These are phyloP conservation scores for Pseudonaja textilis DNA, from an alignment of 2,113 vertebrate species.

Conservation along the genomic window DNA sequence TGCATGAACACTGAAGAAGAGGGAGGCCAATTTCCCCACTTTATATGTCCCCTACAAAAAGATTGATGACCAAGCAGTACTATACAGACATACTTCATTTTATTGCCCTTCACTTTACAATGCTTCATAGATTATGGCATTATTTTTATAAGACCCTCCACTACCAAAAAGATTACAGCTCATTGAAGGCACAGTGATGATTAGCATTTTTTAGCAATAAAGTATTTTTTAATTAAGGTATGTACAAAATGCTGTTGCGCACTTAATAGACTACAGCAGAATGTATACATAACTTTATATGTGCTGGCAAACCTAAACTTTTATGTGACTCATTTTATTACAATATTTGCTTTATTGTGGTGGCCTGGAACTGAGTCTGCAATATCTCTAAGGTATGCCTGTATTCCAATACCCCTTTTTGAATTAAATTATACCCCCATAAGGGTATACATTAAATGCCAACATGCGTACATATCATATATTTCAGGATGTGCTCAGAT, in stretches of 20 bases:
- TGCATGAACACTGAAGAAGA: not conserved
- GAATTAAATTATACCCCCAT: not conserved
- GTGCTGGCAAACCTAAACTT: not conserved
- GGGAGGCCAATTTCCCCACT: not conserved
- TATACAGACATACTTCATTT: not conserved
- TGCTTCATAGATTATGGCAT: not conserved
- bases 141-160: not conserved
- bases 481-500: not conserved
- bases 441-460: not conserved
- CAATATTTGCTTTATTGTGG: not conserved
- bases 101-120: not conserved
- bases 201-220: not conserved
- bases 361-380: not conserved
- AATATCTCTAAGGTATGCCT: not conserved
- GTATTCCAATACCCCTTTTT: not conserved
- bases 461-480: not conserved
- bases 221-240: not conserved
- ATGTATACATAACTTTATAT: not conserved
- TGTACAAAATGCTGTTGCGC: not conserved
- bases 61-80: not conserved
- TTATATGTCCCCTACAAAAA: not conserved
- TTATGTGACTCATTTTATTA: not conserved
- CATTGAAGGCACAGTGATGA: not conserved
- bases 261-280: not conserved
- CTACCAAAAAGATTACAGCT: not conserved